Evolutionary conservation across 2,797 vertebrate genomes (phyloP).

Genomic region (Eulemur rubriventer): DNA sequence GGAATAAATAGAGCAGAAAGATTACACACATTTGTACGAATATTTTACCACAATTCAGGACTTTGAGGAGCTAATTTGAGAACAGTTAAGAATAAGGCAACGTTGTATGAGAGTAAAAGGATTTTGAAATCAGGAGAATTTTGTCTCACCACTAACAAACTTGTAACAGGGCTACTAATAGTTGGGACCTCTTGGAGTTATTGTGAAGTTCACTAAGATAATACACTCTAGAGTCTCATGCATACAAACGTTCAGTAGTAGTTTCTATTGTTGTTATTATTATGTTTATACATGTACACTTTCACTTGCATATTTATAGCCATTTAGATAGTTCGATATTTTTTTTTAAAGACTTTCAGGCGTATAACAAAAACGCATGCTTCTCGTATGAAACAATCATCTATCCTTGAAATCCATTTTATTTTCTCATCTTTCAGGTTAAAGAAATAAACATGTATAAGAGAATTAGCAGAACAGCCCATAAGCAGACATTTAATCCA

Average conservation of each 20-base stretch:
- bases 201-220: not conserved
- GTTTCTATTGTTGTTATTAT: not conserved
- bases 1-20: not conserved
- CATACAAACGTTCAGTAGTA: not conserved
- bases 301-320: not conserved
- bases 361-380: not conserved
- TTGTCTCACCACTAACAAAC: not conserved
- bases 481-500: slow-evolving; percentile 88
- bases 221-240: not conserved
- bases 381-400: not conserved
- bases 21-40: not conserved
- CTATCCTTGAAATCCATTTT: slow-evolving; percentile 23
- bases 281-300: not conserved
- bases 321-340: not conserved
- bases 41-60: not conserved
- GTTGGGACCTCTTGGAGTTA: not conserved
- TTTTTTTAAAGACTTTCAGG: not conserved
- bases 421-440: slow-evolving; percentile 84
- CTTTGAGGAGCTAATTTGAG: not conserved
- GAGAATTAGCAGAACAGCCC: slow-evolving; percentile 84
- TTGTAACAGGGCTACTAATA: not conserved
- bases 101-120: not conserved
- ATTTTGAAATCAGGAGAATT: not conserved
- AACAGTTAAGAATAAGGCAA: not conserved
- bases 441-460: slow-evolving; percentile 93